Conservation (phyloP, 92 coral and sea anemone genomes). For the Blastomussa wellsi region DNA sequence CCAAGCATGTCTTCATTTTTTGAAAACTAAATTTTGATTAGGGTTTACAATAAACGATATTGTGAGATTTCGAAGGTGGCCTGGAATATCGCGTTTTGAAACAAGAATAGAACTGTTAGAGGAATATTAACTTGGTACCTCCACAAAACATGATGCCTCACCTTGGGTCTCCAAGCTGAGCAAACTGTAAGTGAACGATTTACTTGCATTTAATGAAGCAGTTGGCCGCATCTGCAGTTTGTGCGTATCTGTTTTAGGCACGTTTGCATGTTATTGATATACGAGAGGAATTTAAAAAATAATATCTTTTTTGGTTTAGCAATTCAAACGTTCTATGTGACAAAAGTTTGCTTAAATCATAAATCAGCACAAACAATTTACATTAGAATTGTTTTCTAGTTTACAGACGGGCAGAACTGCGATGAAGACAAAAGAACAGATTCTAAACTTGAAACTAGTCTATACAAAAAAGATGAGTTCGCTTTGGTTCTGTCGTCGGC, state of each 20-base stretch:
- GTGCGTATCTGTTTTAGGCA: neutral
- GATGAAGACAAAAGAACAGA: neutral
- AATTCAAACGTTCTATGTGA: neutral
- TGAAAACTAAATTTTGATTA: neutral
- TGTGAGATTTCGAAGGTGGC: no score
- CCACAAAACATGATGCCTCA: neutral
- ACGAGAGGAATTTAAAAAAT: neutral
- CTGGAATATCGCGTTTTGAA: neutral
- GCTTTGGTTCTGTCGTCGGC: neutral
- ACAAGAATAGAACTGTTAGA: neutral
- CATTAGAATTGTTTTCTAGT: neutral
- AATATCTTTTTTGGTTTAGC: neutral
- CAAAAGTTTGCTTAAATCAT: neutral
- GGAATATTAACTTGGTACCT: neutral
- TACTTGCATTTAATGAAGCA: neutral
- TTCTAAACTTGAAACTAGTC: neutral
- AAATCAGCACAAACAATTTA: neutral
- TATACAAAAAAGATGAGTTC: neutral
- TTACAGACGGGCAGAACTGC: neutral
- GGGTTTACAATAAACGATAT: neutral
- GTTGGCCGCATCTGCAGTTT: neutral
- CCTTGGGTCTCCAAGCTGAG: neutral
- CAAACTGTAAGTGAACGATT: neutral
- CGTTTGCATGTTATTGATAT: neutral
- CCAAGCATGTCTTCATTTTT: slow-evolving; percentile 1